Evolutionary conservation across 1,140 invertebrate species (phyloP), one percentile per base, ranked within the genome.

Genomic region (Daktulosphaira vitifoliae): DNA sequence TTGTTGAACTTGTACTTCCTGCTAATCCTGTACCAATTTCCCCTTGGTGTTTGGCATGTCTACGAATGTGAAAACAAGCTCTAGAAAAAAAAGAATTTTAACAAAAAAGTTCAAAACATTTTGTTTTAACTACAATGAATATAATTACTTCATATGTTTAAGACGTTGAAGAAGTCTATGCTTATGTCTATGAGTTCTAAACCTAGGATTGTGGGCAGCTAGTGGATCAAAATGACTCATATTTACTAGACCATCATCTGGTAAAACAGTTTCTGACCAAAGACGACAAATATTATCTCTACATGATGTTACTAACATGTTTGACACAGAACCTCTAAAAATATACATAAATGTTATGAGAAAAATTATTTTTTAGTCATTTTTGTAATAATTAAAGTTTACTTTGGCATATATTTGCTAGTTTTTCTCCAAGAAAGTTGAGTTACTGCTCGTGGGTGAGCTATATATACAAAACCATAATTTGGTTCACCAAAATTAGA

Each of bases 351-450:
- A 33, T 6, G 5, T 6, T 5, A 16, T 23, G 6, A 16, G 20
- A 15, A 4, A 52, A 15, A 11, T n/a, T 52, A 6, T 25, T 6
- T 6, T 6, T 11, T 6, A 33, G 29, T 22, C 38, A 39, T 9
- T 8, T 39, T n/a, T n/a, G n/a, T n/a, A n/a, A 0, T 18, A 37
- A 39, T 50, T 22, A 18, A 4, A 39, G 77, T 82, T 80, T 80
- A 94, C 91, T 92, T 94, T 67, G 94, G 94, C 92, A 98, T 97
- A 72, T 96, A 98, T 80, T 97, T 97, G 79, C 93, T 97, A 37
- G 94, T 97, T 76, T 93, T 93, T 66, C 96, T 81, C 96, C 96
- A 98, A 50, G 92, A 93, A 65, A 98, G 82, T 70, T 96, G 92
- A 46, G 92, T 97, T 9, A 98, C 91, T 46, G 94, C 90, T 53